Evolutionary conservation across 2,797 vertebrate genomes (phyloP).

Genomic region (Myoxocephalus aenaeus): DNA sequence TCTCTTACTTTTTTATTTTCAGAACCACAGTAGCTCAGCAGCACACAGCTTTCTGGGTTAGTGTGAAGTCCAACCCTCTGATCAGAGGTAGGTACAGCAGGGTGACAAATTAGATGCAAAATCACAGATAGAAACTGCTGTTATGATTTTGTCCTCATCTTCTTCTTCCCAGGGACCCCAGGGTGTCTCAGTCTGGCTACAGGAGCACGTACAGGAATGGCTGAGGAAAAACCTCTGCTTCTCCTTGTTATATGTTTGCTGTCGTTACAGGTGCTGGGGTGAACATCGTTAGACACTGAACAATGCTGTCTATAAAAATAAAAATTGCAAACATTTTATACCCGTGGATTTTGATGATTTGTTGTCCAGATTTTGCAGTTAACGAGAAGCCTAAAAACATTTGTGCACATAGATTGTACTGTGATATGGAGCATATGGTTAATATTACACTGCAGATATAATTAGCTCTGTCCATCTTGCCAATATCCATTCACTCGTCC

Average conservation of each 20-base stretch:
- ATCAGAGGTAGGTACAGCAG: slow-evolving; percentile 53
- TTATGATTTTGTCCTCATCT: not conserved
- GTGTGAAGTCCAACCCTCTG: slow-evolving; percentile 73
- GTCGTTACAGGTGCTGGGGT: slow-evolving; percentile 31
- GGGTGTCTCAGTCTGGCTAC: slow-evolving; percentile 19
- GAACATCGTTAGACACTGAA: not conserved
- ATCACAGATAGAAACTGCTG: not conserved
- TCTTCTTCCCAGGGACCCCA: slow-evolving; percentile 21
- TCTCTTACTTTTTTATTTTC: slow-evolving; percentile 23
- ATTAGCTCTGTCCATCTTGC: not conserved
- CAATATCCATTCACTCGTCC: not conserved
- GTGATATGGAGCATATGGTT: not conserved
- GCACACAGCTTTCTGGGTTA: slow-evolving; percentile 74
- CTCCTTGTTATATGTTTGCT: slow-evolving; percentile 47
- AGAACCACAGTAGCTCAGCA: slow-evolving; percentile 80
- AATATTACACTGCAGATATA: slow-evolving; percentile 2
- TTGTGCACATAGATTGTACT: not conserved
- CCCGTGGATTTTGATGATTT: not conserved
- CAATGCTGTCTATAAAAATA: not conserved
- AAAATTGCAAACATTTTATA: not conserved
- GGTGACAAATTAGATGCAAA: not conserved
- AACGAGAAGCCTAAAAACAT: not conserved
- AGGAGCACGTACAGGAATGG: slow-evolving; percentile 11
- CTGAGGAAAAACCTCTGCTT: slow-evolving; percentile 32
- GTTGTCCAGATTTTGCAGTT: not conserved